Conservation (phyloP, 2,113 vertebrate genomes). For the Takifugu bimaculatus region DNA sequence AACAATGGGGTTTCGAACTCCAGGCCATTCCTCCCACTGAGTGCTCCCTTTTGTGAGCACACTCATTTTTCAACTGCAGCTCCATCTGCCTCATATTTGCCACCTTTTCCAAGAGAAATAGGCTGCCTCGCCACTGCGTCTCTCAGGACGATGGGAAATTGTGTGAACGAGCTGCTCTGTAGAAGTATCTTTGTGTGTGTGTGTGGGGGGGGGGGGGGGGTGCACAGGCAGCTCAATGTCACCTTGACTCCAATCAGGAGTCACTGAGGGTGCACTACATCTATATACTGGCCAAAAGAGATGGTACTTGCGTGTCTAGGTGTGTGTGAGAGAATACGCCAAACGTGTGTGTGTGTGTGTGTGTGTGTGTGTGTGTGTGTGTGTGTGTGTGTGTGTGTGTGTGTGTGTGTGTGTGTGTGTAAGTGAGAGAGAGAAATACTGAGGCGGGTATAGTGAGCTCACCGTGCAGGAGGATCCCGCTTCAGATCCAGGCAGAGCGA, state of each 20-base stretch:
- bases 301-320: constrained; percentile 38
- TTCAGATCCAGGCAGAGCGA: constrained; percentile 58
- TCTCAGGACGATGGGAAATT: constrained; percentile 65
- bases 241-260: constrained; percentile 72
- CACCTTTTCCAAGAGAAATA: constrained; percentile 47
- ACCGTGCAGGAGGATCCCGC: constrained; percentile 62
- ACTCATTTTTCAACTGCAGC: constrained; percentile 39
- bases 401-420: constrained; percentile 18
- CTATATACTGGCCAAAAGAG: constrained; percentile 57
- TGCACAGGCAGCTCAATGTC: constrained; percentile 60
- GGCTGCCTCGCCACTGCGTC: constrained; percentile 45
- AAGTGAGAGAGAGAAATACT: constrained; percentile 42
- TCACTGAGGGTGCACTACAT: constrained; percentile 61
- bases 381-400: constrained; percentile 12
- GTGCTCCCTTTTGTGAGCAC: constrained; percentile 24
- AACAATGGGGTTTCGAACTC: not conserved
- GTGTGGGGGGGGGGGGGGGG: constrained; percentile 9
- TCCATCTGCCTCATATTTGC: constrained; percentile 57
- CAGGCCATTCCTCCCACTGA: constrained; percentile 26
- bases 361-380: no score
- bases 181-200: not conserved
- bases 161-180: constrained; percentile 50
- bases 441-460: constrained; percentile 60
- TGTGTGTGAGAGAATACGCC: constrained; percentile 47
- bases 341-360: constrained; percentile 36